Evolutionary conservation across 2,797 vertebrate species (phyloP), one percentile per base, ranked within the genome.

Genomic region (Syngnathus rostellatus): DNA sequence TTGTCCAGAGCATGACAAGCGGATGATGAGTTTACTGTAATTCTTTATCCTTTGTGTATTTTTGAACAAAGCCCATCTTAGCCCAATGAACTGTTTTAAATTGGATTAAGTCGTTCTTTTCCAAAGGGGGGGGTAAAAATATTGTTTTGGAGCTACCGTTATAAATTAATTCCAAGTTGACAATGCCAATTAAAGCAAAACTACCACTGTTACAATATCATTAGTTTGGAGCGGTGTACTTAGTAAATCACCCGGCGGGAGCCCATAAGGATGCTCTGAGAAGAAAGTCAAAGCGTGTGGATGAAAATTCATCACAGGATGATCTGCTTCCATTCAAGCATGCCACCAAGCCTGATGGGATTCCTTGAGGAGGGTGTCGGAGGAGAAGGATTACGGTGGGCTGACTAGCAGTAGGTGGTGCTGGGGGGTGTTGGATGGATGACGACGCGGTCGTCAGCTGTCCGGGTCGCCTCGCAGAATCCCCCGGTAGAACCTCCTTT

Each of bases 391-490:
- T 53, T 64, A 51, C 58, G 43, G 25, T 68, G 71, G 75, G 76
- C 65, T 79, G 81, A 76, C 78, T 77, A 62, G 72, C 68, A 62
- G 64, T 14, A 14, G 50, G n/a, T 25, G 43, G 62, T 63, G 60
- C 14, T 48, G 46, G 45, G 14, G 5, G 45, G 45, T 16, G 23
- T 17, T 54, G 69, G 83, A 83, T 84, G 81, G 81, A 89, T 86
- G 82, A 77, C 83, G 77, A 82, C 68, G 73, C 78, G 81, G 71
- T 50, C 73, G 75, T 81, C 73, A 78, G 64, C 81, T 83, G 85
- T 88, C 83, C 83, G 80, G 66, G 80, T 84, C 71, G 82, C 80
- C 81, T 85, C 58, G 83, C 82, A 81, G 82, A 87, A 83, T 86
- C 84, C 86, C 87, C 83, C 77, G 74, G 74, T 68, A 77, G 83